Conservation (phyloP, 23 tunicate species). For the Phallusia fumigata region DNA sequence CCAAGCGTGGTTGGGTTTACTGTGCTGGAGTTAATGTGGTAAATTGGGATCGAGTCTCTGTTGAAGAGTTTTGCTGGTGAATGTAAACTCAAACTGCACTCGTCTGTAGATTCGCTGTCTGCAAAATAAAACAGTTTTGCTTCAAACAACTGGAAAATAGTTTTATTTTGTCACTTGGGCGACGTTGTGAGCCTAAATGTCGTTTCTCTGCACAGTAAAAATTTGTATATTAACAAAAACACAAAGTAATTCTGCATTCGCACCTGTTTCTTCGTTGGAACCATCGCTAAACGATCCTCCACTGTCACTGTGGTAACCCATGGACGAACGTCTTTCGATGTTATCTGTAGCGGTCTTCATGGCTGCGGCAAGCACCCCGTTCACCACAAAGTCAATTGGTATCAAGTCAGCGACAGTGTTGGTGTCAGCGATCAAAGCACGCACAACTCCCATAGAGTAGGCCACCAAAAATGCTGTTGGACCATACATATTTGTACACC, state of each 20-base stretch:
- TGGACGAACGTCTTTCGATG: not conserved
- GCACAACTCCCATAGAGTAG: conserved; percentile 53
- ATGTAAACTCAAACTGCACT: not conserved
- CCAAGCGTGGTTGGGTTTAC: conserved; percentile 5
- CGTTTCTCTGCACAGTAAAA: no score
- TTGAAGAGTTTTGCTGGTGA: not conserved
- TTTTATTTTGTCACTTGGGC: no score
- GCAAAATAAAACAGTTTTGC: not conserved
- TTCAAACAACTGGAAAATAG: no score
- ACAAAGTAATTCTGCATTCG: no score
- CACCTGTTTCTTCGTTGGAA: no score
- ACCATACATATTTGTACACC: conserved; percentile 66
- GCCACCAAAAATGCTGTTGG: conserved; percentile 79
- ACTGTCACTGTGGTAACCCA: conserved; percentile 5
- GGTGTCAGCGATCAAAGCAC: conserved; percentile 34
- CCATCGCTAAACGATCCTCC: not conserved
- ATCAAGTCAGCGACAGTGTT: conserved; percentile 59
- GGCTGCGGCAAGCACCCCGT: conserved; percentile 54
- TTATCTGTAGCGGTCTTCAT: conserved; percentile 52
- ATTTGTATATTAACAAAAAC: no score
- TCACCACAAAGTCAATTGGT: conserved; percentile 74
- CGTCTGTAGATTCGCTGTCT: not conserved
- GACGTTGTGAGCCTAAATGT: no score
- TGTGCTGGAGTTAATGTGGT: not conserved
- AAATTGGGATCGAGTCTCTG: not conserved